Percentiles rank a stretch among this genome's conserved stretches.
phyloP scores from a whole-genome alignment of 2,113 vertebrate species.

The Haemorhous mexicanus region DNA sequence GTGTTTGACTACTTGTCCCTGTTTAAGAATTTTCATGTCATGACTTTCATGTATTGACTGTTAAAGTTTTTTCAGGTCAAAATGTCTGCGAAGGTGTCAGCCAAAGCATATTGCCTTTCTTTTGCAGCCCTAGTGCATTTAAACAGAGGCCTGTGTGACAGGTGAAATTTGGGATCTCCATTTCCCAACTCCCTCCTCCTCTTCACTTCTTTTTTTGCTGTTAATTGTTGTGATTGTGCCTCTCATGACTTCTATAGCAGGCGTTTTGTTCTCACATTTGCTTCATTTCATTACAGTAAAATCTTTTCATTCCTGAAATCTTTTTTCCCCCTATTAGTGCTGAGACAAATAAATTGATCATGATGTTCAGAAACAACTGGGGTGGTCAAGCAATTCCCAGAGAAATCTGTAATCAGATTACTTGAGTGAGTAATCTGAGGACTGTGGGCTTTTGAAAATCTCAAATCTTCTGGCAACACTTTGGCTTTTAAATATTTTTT shows the following conservation, averaged over 20 bases:
- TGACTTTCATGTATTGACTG: not conserved
- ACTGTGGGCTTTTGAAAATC: not conserved
- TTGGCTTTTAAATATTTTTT: not conserved
- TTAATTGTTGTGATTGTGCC: not conserved
- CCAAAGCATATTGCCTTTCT: not conserved
- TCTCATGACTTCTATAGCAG: constrained; percentile 19
- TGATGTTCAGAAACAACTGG: constrained; percentile 36
- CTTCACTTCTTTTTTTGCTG: not conserved
- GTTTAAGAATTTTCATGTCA: not conserved
- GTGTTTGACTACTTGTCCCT: not conserved
- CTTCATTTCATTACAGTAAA: constrained; percentile 51
- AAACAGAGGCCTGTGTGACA: not conserved
- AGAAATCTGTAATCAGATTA: constrained; percentile 49
- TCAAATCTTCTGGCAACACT: not conserved
- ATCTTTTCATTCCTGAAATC: constrained; percentile 40
- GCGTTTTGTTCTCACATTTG: not conserved
- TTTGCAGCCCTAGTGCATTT: not conserved
- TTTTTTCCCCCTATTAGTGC: not conserved
- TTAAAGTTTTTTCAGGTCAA: not conserved
- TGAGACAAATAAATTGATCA: constrained; percentile 33
- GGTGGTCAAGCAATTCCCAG: constrained; percentile 25
- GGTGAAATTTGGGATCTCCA: not conserved
- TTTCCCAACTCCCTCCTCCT: not conserved
- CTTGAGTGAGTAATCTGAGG: not conserved
- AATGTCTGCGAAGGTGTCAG: not conserved